Evolutionary conservation across 2,888 invertebrate species (phyloP), one percentile per base, ranked within the genome.

Genomic region (Thymelicus sylvestris): DNA sequence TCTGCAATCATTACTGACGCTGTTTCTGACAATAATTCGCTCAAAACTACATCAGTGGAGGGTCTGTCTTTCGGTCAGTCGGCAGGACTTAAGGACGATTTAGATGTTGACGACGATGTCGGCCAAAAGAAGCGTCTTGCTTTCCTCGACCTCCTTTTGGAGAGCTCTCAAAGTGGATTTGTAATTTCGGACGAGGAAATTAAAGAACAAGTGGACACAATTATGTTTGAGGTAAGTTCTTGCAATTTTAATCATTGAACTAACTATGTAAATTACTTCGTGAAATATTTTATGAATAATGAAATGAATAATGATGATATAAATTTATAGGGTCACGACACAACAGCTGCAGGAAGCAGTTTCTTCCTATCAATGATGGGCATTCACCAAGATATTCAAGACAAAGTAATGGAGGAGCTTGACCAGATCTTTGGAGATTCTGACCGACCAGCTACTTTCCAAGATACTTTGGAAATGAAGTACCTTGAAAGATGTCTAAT

Each of bases 391-490:
- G 93, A 96, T 71, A 95, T 97, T 77, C 97, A 97, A 88, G 94
- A 95, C 74, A 96, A 96, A 80, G 96, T 97, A 5, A 91, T 96
- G 65, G 95, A 96, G 74, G 97, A 97, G 86, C 80, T 97, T 50
- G 95, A 97, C 78, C 94, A 95, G 69, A 97, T 97, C 77, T 97
- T 97, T 82, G 96, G 96, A 50, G 96, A 96, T 77, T 96, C 96
- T 0, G 95, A 97, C 80, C 95, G 97, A 24, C 95, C 96, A 4
- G 96, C 96, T 61, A 97, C 97, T 12, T 97, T 96, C 91, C 96
- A 96, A 80, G 97, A 97, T 77, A 97, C 97, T 1, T 84, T 97
- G n/a, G 96, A 97, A 86, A 97, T 97, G 97, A 97, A 97, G 86
- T 97, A 97, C 81, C 89, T 97, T 77, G 97, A 97, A 87, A 94